phyloP scores from a whole-genome alignment of 1,140 invertebrate genomes.

The Aphelenchoides avenae region DNA sequence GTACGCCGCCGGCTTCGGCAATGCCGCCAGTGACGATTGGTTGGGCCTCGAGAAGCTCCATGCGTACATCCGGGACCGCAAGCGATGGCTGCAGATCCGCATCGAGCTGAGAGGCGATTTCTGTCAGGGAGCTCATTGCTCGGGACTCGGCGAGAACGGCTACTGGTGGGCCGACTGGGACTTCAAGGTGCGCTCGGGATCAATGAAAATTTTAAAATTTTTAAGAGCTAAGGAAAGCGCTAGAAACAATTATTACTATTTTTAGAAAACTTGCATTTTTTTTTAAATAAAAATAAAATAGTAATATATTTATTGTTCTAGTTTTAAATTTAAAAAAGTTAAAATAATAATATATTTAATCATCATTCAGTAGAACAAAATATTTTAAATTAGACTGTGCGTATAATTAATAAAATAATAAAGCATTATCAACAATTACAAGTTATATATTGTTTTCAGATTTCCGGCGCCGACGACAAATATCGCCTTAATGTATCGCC shows the following conservation, averaged over 20 bases:
- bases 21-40: conserved; percentile 16
- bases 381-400: too few species aligned
- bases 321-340: neutral
- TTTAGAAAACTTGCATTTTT: too few species aligned
- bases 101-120: conserved; percentile 13
- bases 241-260: too few species aligned
- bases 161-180: conserved; percentile 14
- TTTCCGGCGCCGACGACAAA: neutral
- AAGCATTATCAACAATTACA: neutral
- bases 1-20: conserved; percentile 16
- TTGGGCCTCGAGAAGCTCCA: conserved; percentile 18
- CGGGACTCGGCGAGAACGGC: neutral
- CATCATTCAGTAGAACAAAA: too few species aligned
- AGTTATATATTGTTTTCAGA: conserved; percentile 13
- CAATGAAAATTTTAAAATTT: too few species aligned
- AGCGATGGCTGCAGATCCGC: conserved; percentile 10
- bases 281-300: too few species aligned
- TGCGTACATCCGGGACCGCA: conserved; percentile 6
- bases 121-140: conserved; percentile 3
- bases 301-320: neutral
- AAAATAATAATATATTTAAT: too few species aligned
- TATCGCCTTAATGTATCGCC: conserved; percentile 11
- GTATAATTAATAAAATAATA: neutral
- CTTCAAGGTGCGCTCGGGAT: conserved; percentile 5
- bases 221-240: too few species aligned